Evolutionary conservation across 2,113 vertebrate species (phyloP).

Genomic region (Microcebus tavaratra): DNA sequence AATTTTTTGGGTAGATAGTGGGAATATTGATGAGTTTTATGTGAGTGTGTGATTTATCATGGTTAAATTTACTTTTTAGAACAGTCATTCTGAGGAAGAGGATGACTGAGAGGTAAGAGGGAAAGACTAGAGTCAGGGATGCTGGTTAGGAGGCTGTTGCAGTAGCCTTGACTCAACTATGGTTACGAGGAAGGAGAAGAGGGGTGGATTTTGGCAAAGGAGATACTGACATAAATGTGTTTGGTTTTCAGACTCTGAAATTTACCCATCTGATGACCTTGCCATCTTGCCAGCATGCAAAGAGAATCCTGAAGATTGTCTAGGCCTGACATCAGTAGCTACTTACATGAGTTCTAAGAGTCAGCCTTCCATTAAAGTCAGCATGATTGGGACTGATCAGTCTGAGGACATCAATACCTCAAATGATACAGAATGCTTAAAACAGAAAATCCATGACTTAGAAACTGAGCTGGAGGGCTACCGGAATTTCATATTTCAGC

Average conservation of each 20-base stretch:
- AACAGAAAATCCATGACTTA: constrained; percentile 86
- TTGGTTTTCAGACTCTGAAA: constrained; percentile 81
- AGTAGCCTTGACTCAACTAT: background rate
- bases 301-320: constrained; percentile 82
- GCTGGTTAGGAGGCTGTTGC: background rate
- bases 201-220: background rate
- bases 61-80: background rate
- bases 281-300: constrained; percentile 31
- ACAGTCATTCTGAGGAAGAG: background rate
- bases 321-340: constrained; percentile 81
- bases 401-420: constrained; percentile 79
- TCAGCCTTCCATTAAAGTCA: constrained; percentile 81
- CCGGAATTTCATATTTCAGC: constrained; percentile 83
- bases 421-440: constrained; percentile 84
- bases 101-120: background rate
- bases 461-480: constrained; percentile 89
- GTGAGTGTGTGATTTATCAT: background rate
- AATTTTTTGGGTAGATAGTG: background rate
- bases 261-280: constrained; percentile 42
- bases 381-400: constrained; percentile 77
- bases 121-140: background rate
- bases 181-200: background rate
- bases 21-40: background rate
- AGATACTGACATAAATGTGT: constrained; percentile 44
- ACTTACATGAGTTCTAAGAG: constrained; percentile 84